phyloP scores from a whole-genome alignment of 2,113 vertebrate genomes.

The Myodes glareolus region DNA sequence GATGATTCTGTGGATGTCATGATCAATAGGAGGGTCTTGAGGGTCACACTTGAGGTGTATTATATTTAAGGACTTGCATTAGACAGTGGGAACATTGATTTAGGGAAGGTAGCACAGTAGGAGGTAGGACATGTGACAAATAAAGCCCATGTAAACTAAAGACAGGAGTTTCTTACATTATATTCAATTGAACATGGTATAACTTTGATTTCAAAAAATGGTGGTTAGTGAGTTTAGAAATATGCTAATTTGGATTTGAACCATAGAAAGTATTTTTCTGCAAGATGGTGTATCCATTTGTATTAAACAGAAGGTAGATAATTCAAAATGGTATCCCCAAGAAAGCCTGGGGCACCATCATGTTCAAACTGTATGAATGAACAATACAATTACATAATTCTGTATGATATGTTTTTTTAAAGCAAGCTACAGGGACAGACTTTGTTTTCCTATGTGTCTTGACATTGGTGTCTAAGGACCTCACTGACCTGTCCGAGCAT shows the following conservation, averaged over 20 bases:
- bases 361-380: slow-evolving; percentile 50
- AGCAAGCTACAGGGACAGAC: slow-evolving; percentile 49
- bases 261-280: slow-evolving; percentile 29
- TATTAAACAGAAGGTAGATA: slow-evolving; percentile 59
- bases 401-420: slow-evolving; percentile 64
- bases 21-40: not conserved
- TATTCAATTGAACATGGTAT: slow-evolving; percentile 37
- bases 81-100: not conserved
- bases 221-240: slow-evolving; percentile 40
- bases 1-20: not conserved
- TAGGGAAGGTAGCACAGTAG: not conserved
- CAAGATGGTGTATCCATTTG: slow-evolving; percentile 55
- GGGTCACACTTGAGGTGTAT: not conserved
- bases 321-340: slow-evolving; percentile 57
- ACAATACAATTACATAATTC: slow-evolving; percentile 50
- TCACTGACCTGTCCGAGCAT: slow-evolving; percentile 47
- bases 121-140: not conserved
- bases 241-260: slow-evolving; percentile 52
- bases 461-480: slow-evolving; percentile 53
- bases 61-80: not conserved
- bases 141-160: not conserved
- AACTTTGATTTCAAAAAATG: slow-evolving; percentile 48
- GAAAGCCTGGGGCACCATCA: not conserved
- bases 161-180: slow-evolving; percentile 14
- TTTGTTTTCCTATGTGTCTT: slow-evolving; percentile 54